Conservation (phyloP, 2,113 vertebrate genomes). For the Vireo altiloquus region DNA sequence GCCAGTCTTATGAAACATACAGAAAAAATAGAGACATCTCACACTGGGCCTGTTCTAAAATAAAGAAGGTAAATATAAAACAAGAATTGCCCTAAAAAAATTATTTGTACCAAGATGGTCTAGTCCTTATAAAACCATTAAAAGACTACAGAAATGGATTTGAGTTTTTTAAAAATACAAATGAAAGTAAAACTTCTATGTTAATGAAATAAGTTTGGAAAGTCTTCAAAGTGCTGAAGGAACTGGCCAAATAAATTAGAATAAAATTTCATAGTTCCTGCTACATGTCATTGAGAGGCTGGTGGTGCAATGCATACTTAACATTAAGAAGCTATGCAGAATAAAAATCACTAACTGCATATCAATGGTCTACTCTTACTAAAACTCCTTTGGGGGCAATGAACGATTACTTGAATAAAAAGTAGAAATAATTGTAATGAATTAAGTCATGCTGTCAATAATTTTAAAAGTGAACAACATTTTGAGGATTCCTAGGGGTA, state of each 20-base stretch:
- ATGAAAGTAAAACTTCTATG: not conserved
- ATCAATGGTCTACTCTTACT: not conserved
- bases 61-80: not conserved
- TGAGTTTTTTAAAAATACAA: not conserved
- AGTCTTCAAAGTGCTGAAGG: not conserved
- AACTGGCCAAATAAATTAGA: not conserved
- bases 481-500: not conserved
- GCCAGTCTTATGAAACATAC: not conserved
- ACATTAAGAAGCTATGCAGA: not conserved
- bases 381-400: not conserved
- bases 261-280: not conserved
- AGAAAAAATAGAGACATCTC: not conserved
- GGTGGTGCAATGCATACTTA: not conserved
- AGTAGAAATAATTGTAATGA: not conserved
- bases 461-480: not conserved
- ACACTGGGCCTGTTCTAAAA: not conserved
- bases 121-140: not conserved
- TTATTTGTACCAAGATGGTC: not conserved
- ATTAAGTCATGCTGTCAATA: not conserved
- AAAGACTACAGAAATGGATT: not conserved
- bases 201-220: not conserved
- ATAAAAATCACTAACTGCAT: not conserved
- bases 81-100: not conserved
- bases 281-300: not conserved
- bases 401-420: not conserved